Evolutionary conservation across 1,140 invertebrate genomes (phyloP).

Genomic region (Bombus ignitus): DNA sequence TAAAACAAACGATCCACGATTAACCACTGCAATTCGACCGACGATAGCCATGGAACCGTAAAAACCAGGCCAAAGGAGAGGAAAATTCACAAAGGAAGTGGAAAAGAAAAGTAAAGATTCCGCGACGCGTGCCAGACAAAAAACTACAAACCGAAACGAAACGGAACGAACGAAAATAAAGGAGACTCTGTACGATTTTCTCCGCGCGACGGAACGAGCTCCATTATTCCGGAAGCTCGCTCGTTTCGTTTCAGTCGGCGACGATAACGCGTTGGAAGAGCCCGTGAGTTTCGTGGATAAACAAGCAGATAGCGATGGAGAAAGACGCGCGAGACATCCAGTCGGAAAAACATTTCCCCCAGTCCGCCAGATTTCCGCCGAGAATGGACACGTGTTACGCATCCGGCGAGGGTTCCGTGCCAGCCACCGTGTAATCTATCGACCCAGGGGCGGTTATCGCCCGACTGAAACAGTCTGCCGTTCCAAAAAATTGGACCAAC

Average conservation of each 20-base stretch:
- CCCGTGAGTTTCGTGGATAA: slow-evolving; percentile 12
- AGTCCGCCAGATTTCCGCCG: slow-evolving; percentile 13
- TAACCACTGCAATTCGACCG: background rate
- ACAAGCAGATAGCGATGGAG: slow-evolving; percentile 28
- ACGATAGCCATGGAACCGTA: background rate
- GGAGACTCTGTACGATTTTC: background rate
- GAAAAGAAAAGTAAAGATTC: background rate
- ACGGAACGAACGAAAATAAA: background rate
- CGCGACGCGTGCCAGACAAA: background rate
- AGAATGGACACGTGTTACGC: slow-evolving; percentile 44
- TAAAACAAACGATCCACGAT: background rate
- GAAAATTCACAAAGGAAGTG: background rate
- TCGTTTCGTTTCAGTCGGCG: slow-evolving; percentile 2
- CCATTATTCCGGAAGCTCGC: slow-evolving; percentile 12
- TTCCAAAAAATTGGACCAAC: background rate
- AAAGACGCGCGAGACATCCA: background rate
- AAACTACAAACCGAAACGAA: slow-evolving; percentile 5
- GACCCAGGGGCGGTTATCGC: slow-evolving; percentile 6
- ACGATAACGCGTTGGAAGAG: slow-evolving; percentile 14
- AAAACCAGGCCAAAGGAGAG: background rate
- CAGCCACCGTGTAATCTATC: slow-evolving; percentile 13
- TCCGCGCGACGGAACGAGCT: background rate
- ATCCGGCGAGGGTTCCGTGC: background rate
- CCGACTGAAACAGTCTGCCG: background rate
- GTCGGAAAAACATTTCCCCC: background rate